Percentiles rank a stretch among this genome's conserved stretches.
These are phyloP conservation scores for Cephus runcator DNA, from an alignment of 2,888 invertebrate genomes.

Conservation along the genomic window DNA sequence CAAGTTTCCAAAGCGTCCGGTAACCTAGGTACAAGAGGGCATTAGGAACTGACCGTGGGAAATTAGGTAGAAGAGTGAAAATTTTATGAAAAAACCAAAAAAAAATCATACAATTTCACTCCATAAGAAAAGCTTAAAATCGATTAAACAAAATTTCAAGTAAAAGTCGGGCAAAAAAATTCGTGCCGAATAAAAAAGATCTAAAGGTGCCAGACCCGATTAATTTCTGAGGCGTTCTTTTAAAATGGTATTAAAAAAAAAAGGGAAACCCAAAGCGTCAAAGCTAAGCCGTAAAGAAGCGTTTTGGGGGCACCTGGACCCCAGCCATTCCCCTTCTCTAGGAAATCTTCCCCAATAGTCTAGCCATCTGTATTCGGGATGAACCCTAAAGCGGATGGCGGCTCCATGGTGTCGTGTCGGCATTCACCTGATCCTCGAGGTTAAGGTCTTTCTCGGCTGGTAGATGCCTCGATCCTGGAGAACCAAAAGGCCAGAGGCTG, in stretches of 20 bases:
- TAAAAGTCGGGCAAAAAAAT: neutral
- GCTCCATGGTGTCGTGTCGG: conserved; percentile 11
- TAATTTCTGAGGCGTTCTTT: neutral
- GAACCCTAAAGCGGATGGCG: conserved; percentile 1
- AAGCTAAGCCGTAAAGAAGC: conserved; percentile 8
- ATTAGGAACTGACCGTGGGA: neutral
- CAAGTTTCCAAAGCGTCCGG: neutral
- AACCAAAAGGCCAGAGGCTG: conserved; percentile 33
- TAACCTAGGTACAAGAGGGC: neutral
- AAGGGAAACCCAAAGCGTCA: neutral
- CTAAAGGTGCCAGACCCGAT: conserved; percentile 6
- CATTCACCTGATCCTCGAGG: conserved; percentile 20
- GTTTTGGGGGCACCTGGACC: neutral
- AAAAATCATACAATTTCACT: neutral
- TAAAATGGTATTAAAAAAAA: neutral
- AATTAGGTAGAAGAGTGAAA: neutral
- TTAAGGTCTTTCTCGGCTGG: conserved; percentile 16
- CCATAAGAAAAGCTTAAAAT: no score
- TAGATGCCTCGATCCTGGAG: conserved; percentile 20
- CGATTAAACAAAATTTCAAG: neutral
- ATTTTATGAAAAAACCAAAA: neutral
- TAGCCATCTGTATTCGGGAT: conserved; percentile 7
- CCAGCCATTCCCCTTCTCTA: neutral
- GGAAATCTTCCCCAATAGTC: neutral
- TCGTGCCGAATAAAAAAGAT: neutral